Conservation (phyloP, 1,140 invertebrate genomes). For the Zaprionus kolodkinae region DNA sequence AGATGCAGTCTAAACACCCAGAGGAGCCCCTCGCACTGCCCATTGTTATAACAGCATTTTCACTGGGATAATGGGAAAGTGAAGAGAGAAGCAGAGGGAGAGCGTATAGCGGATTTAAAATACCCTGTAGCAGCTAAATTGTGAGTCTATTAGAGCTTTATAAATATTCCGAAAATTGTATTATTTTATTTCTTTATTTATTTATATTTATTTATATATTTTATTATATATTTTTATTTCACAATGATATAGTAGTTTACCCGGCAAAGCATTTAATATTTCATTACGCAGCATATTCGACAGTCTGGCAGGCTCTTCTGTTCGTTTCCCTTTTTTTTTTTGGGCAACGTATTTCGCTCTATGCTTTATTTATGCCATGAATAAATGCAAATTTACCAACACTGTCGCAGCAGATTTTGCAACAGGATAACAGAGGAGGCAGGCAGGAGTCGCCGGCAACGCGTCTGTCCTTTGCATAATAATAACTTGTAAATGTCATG, state of each 20-base stretch:
- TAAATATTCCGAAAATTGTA: too few species aligned
- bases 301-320: constrained; percentile 6
- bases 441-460: constrained; percentile 56
- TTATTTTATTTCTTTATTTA: too few species aligned
- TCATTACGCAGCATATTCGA: background rate
- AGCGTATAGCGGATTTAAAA: background rate
- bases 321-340: constrained; percentile 53
- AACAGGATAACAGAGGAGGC: constrained; percentile 54
- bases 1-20: background rate
- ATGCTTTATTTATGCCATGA: constrained; percentile 79
- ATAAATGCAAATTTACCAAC: constrained; percentile 79
- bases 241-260: too few species aligned
- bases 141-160: background rate
- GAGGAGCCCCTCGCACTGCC: background rate
- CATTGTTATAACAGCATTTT: constrained; percentile 1
- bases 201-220: too few species aligned
- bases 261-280: too few species aligned
- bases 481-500: constrained; percentile 80
- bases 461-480: constrained; percentile 80
- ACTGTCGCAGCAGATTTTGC: constrained; percentile 70
- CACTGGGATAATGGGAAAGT: background rate
- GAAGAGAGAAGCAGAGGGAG: background rate
- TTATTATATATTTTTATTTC: too few species aligned
- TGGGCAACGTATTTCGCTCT: constrained; percentile 21
- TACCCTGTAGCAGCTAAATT: background rate